Conservation (phyloP, 92 coral and sea anemone genomes). For the Phymanthus crucifer region DNA sequence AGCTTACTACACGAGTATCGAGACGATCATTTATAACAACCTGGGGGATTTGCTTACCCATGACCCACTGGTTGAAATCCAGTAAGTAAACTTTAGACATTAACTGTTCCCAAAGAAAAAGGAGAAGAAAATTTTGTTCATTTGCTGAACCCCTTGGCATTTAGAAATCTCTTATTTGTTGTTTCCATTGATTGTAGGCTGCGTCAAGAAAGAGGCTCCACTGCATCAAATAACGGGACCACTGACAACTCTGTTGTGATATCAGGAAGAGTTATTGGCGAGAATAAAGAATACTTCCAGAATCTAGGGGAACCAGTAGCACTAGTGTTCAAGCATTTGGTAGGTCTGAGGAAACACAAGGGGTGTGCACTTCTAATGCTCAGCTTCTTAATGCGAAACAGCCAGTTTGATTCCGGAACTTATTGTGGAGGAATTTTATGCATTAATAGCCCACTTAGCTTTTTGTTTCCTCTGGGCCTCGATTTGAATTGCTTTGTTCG, state of each 20-base stretch:
- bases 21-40: constrained; percentile 65
- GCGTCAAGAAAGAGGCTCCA: constrained; percentile 26
- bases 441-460: too few species aligned
- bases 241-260: constrained; percentile 72
- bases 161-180: neutral
- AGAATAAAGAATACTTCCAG: constrained; percentile 43
- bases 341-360: too few species aligned
- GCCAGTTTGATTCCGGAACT: too few species aligned
- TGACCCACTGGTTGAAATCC: constrained; percentile 65
- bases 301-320: constrained; percentile 66
- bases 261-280: constrained; percentile 65
- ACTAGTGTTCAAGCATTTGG: constrained; percentile 72
- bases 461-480: too few species aligned
- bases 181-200: constrained; percentile 8
- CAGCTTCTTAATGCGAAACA: too few species aligned
- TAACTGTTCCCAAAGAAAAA: neutral
- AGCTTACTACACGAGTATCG: constrained; percentile 70
- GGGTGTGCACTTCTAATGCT: too few species aligned
- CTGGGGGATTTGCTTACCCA: constrained; percentile 60
- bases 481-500: too few species aligned
- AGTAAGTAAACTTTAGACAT: constrained; percentile 41
- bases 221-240: constrained; percentile 26
- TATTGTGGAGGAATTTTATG: too few species aligned
- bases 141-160: too few species aligned
- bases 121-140: neutral